Percentiles rank a stretch among this genome's conserved stretches.
phyloP scores from a whole-genome alignment of 2,888 invertebrate genomes.

The Tetropium fuscum region DNA sequence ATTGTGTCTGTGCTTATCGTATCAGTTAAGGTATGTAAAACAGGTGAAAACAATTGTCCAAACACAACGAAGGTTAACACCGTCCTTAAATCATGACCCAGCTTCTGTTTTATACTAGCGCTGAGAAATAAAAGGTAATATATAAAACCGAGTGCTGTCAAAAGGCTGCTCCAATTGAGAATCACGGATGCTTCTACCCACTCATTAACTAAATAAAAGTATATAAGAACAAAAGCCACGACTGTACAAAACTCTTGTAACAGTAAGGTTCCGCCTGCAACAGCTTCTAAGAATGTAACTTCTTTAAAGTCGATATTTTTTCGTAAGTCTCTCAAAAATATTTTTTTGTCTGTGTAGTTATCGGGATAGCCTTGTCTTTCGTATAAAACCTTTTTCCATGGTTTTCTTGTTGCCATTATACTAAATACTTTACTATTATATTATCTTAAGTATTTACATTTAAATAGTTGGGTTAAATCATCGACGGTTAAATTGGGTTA shows the following conservation, averaged over 20 bases:
- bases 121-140: constrained; percentile 66
- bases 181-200: constrained; percentile 75
- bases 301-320: constrained; percentile 86
- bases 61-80: constrained; percentile 85
- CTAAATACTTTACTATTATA: neutral
- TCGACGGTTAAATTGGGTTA: too few species aligned
- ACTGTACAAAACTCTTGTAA: constrained; percentile 85
- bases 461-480: neutral
- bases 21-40: constrained; percentile 93
- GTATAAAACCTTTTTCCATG: constrained; percentile 92
- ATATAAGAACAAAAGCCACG: constrained; percentile 78
- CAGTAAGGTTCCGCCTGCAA: constrained; percentile 81
- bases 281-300: constrained; percentile 77
- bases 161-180: constrained; percentile 69
- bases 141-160: constrained; percentile 74
- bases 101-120: constrained; percentile 45
- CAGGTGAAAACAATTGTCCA: constrained; percentile 90
- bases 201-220: constrained; percentile 78
- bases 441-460: neutral
- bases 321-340: constrained; percentile 86
- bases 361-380: constrained; percentile 89
- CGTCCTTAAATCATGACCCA: constrained; percentile 78
- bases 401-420: constrained; percentile 61
- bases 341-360: constrained; percentile 87
- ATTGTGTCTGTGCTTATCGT: constrained; percentile 98